Base-by-base conservation (phyloP, 2,113 vertebrate species). In the Pavo muticus region DNA sequence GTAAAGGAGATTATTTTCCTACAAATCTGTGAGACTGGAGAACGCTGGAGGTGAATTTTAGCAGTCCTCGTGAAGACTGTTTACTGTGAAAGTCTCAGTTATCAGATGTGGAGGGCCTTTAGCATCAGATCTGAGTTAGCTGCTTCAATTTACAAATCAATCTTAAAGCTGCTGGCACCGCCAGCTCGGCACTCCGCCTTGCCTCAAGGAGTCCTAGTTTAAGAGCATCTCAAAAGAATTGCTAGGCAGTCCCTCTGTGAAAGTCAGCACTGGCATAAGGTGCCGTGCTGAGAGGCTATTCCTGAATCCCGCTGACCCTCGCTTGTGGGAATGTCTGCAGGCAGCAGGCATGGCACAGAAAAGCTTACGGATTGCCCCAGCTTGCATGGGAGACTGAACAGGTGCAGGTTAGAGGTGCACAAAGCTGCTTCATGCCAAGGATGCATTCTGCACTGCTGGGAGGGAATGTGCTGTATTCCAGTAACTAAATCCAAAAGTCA, bases 11-110 rank as follows among this genome's bases (percentile, higher is more conserved):
- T 87, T 2, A 27, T 23, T 59, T 89, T 84, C 17, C 25, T 69
- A n/a, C 8, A 37, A 57, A 86, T 35, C 16, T 63, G 15, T 70
- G 69, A 81, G 69, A 56, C 57, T 57, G 30, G 48, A 83, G 47
- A 78, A 63, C 44, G 16, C 50, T 74, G 80, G 45, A 73, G 32
- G 19, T 81, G 45, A 85, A 73, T 84, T 86, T n/a, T 82, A 73
- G 65, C 56, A 86, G 61, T 60, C 61, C 12, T 87, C 14, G 11
- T 68, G 30, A 92, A 76, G 45, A 35, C 7, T 74, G 29, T 60
- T 91, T 68, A 17, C 76, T 52, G 30, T 76, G 18, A 73, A 75
- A 73, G 45, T 47, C 40, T 90, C 71, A 39, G 30, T 73, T 91
- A 47, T 35, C 50, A 63, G 65, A 45, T 54, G 3, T 48, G 81